Percentiles rank a stretch among this genome's conserved stretches.
Evolutionary conservation across 2,888 invertebrate genomes (phyloP).

Genomic region (Hypena proboscidalis): DNA sequence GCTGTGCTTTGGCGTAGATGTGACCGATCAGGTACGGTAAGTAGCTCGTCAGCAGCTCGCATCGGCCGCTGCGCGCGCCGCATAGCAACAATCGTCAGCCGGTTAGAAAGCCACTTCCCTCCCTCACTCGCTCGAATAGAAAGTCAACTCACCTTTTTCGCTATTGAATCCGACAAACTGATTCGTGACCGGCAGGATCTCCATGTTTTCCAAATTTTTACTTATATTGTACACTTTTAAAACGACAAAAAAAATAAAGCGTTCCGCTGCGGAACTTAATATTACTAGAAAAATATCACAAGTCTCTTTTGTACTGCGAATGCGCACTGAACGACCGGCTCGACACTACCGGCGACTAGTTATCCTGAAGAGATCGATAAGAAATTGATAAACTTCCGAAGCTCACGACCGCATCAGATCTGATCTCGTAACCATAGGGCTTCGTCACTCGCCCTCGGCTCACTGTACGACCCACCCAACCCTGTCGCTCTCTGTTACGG

Average conservation of each 20-base stretch:
- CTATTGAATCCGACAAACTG: slow-evolving; percentile 91
- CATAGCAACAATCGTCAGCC: slow-evolving; percentile 73
- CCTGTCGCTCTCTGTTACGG: slow-evolving; percentile 80
- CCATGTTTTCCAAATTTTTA: slow-evolving; percentile 88
- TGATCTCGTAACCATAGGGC: slow-evolving; percentile 84
- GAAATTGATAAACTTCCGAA: slow-evolving; percentile 70
- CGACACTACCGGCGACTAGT: slow-evolving; percentile 73
- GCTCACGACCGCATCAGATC: slow-evolving; percentile 82
- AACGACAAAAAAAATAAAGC: slow-evolving; percentile 65
- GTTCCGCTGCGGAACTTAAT: slow-evolving; percentile 78
- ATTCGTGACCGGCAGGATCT: slow-evolving; percentile 91
- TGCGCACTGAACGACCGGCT: slow-evolving; percentile 76
- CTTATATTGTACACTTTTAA: slow-evolving; percentile 85
- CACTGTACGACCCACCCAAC: slow-evolving; percentile 77
- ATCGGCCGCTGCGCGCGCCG: slow-evolving; percentile 67
- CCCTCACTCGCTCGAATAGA: slow-evolving; percentile 65
- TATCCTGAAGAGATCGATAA: slow-evolving; percentile 78
- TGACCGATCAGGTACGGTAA: slow-evolving; percentile 7
- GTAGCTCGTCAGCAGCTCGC: slow-evolving; percentile 5
- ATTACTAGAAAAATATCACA: slow-evolving; percentile 84
- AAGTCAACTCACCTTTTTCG: slow-evolving; percentile 88
- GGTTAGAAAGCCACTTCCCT: slow-evolving; percentile 78
- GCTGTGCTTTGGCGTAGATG: slow-evolving; percentile 5
- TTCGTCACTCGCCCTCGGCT: slow-evolving; percentile 79
- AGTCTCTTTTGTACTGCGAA: slow-evolving; percentile 84